These are phyloP conservation scores for Cynopterus sphinx DNA, from an alignment of 2,797 vertebrate species.

Conservation along the genomic window DNA sequence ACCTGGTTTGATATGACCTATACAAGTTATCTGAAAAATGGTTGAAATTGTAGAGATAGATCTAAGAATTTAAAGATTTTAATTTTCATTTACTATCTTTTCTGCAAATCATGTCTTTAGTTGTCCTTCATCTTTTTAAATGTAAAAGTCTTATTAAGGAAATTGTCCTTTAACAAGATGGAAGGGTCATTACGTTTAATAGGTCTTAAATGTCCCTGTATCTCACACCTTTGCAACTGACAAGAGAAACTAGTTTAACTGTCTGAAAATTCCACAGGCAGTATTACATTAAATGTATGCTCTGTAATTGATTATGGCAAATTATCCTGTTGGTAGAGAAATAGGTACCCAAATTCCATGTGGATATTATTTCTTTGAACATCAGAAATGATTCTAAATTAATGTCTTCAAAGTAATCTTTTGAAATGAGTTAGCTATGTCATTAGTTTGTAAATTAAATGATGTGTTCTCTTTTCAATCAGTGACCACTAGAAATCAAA, in stretches of 20 bases:
- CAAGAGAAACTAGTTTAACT: constrained; percentile 30
- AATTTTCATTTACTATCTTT: not conserved
- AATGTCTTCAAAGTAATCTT: constrained; percentile 73
- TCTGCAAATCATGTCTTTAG: constrained; percentile 13
- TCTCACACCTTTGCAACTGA: constrained; percentile 48
- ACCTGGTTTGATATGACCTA: not conserved
- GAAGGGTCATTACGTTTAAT: constrained; percentile 63
- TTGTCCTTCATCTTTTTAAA: constrained; percentile 57
- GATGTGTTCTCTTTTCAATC: constrained; percentile 64
- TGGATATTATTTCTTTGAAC: constrained; percentile 74
- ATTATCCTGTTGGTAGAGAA: constrained; percentile 65
- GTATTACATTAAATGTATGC: constrained; percentile 39
- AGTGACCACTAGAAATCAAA: constrained; percentile 72
- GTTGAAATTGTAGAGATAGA: not conserved
- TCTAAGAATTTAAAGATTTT: constrained; percentile 22
- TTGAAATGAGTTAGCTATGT: constrained; percentile 60
- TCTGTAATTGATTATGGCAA: constrained; percentile 65
- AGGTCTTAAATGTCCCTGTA: constrained; percentile 46
- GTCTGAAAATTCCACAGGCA: constrained; percentile 28
- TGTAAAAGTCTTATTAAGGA: constrained; percentile 40
- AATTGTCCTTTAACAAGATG: constrained; percentile 53
- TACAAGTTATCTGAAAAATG: constrained; percentile 14
- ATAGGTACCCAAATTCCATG: constrained; percentile 28
- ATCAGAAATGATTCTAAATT: constrained; percentile 70
- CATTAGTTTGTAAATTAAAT: constrained; percentile 65